phyloP scores from a whole-genome alignment of 92 coral and sea anemone genomes.

The Parazoanthus swiftii region DNA sequence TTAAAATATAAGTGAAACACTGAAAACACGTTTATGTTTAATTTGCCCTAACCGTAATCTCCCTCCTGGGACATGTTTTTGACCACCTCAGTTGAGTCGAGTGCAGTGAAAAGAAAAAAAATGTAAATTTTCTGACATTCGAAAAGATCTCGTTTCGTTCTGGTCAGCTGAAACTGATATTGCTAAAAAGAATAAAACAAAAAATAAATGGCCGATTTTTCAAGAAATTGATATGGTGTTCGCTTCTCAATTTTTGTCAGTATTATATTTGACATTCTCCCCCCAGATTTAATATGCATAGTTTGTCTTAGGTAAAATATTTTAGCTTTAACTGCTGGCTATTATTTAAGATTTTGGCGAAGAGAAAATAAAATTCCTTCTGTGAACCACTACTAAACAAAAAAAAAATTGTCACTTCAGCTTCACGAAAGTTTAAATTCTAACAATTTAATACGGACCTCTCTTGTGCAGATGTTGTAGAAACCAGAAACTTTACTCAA shows the following conservation, averaged over 20 bases:
- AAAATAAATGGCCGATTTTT: background rate
- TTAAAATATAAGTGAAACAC: too few species aligned
- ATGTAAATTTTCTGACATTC: background rate
- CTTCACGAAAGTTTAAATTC: background rate
- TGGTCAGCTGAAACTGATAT: background rate
- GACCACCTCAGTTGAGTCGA: background rate
- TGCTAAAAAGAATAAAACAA: background rate
- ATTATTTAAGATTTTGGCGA: too few species aligned
- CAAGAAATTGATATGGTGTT: background rate
- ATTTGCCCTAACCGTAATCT: background rate
- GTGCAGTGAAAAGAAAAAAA: background rate
- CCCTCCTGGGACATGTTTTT: background rate
- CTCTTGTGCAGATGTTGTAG: background rate
- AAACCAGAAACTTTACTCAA: background rate
- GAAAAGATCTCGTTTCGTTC: too few species aligned
- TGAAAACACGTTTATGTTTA: background rate
- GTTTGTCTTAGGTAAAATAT: too few species aligned
- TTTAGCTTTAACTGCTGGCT: too few species aligned
- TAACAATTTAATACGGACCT: background rate
- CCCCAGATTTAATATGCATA: too few species aligned
- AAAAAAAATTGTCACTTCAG: background rate
- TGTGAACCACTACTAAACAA: too few species aligned
- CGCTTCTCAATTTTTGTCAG: background rate
- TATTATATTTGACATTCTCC: too few species aligned
- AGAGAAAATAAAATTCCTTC: too few species aligned